phyloP scores from a whole-genome alignment of 2,113 vertebrate genomes.

The Caretta caretta region DNA sequence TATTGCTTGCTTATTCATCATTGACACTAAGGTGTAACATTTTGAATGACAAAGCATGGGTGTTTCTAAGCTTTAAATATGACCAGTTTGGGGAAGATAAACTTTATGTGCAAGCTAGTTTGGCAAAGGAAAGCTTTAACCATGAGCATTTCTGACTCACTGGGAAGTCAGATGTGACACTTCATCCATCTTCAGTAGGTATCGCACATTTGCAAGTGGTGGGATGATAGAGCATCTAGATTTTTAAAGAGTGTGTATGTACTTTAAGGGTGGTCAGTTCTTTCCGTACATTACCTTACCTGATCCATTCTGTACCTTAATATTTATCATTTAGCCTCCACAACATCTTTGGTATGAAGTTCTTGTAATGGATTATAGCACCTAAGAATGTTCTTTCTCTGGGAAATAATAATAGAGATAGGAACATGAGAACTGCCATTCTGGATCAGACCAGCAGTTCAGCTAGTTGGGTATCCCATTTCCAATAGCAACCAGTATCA shows the following conservation, averaged over 20 bases:
- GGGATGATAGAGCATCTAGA: background rate
- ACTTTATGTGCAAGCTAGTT: background rate
- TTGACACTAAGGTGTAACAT: background rate
- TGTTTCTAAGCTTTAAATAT: slow-evolving; percentile 28
- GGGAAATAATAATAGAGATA: background rate
- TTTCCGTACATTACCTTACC: background rate
- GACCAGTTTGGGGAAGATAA: slow-evolving; percentile 32
- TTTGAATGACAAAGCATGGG: slow-evolving; percentile 3
- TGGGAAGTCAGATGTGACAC: background rate
- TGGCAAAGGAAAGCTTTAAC: background rate
- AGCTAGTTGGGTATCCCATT: background rate
- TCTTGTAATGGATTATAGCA: background rate
- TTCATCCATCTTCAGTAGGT: background rate
- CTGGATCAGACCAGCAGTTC: background rate
- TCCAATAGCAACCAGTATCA: background rate
- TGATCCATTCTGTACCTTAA: background rate
- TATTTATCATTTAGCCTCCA: background rate
- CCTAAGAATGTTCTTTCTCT: background rate
- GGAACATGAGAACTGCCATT: background rate
- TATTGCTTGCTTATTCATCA: slow-evolving; percentile 19
- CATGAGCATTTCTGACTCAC: background rate
- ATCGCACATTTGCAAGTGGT: background rate
- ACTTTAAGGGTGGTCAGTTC: background rate
- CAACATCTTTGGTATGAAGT: background rate
- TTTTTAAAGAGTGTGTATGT: background rate